Evolutionary conservation across 2,797 vertebrate genomes (phyloP), one percentile per base, ranked within the genome.

Genomic region (Sebastes hubbsi): DNA sequence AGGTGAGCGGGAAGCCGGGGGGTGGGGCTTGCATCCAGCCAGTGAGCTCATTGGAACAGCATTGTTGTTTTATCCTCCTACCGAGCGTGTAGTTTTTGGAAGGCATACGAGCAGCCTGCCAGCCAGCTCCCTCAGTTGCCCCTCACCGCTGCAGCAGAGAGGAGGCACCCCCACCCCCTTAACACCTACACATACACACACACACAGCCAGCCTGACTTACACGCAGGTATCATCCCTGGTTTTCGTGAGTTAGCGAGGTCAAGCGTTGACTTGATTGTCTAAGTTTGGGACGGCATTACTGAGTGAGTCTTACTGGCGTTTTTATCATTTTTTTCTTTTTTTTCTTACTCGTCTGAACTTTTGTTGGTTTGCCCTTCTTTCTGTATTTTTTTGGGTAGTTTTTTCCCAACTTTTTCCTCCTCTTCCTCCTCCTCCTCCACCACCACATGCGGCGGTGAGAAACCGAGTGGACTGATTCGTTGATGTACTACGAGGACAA

Each of bases 31-130:
- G 91, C 85, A 87, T 95, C 95, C 96, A 97, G 96, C 96, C 97
- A 97, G 97, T 98, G 97, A 98, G 97, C 98, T 99, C 97, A 99
- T 97, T 98, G 97, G 97, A 97, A 98, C 96, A 96, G 96, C 95
- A 94, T 76, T 93, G 92, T 91, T 94, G 89, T 94, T 94, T 92
- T 91, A 92, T 95, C 92, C 93, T 94, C 94, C 94, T 94, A 88
- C 94, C 42, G 75, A 94, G 93, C 94, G 92, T 97, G 97, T 96
- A 95, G 96, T 95, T 97, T 96, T 97, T 97, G 97, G 97, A 97
- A 93, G 93, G 95, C 95, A 96, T 95, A 96, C 95, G 94, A 96
- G 95, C 95, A 90, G 88, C 89, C 87, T 82, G 88, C 80, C 63
- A 56, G 81, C 70, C 87, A 87, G 86, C 83, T 89, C 80, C 76